phyloP scores from a whole-genome alignment of 2,113 vertebrate genomes.

The Platichthys flesus region DNA sequence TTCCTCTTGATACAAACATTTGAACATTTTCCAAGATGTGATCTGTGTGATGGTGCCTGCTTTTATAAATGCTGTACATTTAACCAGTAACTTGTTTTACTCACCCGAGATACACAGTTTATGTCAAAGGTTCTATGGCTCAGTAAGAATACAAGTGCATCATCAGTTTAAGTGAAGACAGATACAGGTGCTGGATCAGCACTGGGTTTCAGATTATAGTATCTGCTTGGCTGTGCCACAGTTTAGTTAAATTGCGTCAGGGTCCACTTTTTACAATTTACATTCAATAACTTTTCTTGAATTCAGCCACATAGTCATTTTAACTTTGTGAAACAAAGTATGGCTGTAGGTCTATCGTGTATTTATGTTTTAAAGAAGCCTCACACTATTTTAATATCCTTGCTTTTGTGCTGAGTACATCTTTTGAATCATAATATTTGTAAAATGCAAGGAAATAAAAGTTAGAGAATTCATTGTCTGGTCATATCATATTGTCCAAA shows the following conservation, averaged over 20 bases:
- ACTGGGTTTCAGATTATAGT: background rate
- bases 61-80: slow-evolving; percentile 61
- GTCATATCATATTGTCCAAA: too few relatives aligned
- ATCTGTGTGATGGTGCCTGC: slow-evolving; percentile 65
- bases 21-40: slow-evolving; percentile 5
- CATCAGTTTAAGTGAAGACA: background rate
- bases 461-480: too few relatives aligned
- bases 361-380: too few relatives aligned
- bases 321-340: background rate
- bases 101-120: slow-evolving; percentile 22
- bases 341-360: too few relatives aligned
- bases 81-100: slow-evolving; percentile 20
- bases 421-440: too few relatives aligned
- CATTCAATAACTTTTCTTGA: background rate
- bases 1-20: slow-evolving; percentile 24
- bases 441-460: too few relatives aligned
- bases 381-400: too few relatives aligned
- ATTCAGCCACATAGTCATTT: background rate
- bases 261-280: background rate
- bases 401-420: too few relatives aligned
- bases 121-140: background rate
- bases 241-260: background rate
- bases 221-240: slow-evolving; percentile 1
- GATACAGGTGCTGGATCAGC: background rate
- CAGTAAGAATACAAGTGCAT: background rate